Percentiles rank a stretch among this genome's conserved stretches.
These are phyloP conservation scores for Danaus chrysippus DNA, from an alignment of 2,888 invertebrate genomes.

Conservation along the genomic window DNA sequence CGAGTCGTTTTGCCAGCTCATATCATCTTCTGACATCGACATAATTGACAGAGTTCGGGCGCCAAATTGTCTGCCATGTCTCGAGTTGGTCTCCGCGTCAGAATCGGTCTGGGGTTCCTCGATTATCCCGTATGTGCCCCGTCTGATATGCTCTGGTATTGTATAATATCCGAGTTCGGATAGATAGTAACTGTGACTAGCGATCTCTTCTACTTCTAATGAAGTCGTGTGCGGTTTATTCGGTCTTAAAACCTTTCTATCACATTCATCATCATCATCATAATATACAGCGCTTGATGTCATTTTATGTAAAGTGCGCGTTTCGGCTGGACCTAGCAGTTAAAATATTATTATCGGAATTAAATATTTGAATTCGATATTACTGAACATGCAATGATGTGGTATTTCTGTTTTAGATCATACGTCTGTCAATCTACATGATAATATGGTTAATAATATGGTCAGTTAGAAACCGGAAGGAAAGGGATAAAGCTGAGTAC, in stretches of 20 bases:
- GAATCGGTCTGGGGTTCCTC: constrained; percentile 76
- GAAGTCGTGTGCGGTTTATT: constrained; percentile 75
- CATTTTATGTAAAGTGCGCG: constrained; percentile 83
- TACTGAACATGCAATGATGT: constrained; percentile 48
- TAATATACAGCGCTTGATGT: constrained; percentile 79
- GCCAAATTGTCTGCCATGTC: constrained; percentile 48
- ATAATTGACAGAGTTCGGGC: constrained; percentile 82
- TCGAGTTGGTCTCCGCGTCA: constrained; percentile 68
- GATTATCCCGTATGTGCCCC: constrained; percentile 71
- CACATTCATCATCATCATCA: constrained; percentile 71
- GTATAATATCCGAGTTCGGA: constrained; percentile 74
- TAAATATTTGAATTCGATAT: constrained; percentile 37
- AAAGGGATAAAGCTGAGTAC: constrained; percentile 64
- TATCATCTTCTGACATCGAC: constrained; percentile 82
- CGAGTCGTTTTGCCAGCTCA: constrained; percentile 75
- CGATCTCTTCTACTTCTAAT: constrained; percentile 80
- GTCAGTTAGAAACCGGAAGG: constrained; percentile 41
- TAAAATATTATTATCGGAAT: constrained; percentile 69
- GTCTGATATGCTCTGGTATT: constrained; percentile 64
- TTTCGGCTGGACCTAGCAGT: constrained; percentile 83
- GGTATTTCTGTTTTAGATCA: constrained; percentile 40
- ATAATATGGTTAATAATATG: constrained; percentile 27
- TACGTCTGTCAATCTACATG: constrained; percentile 38
- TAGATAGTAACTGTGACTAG: constrained; percentile 78
- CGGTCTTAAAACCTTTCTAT: constrained; percentile 63